These are phyloP conservation scores for Drosophila chauvacae DNA, from an alignment of 1,140 invertebrate species.

Conservation along the genomic window DNA sequence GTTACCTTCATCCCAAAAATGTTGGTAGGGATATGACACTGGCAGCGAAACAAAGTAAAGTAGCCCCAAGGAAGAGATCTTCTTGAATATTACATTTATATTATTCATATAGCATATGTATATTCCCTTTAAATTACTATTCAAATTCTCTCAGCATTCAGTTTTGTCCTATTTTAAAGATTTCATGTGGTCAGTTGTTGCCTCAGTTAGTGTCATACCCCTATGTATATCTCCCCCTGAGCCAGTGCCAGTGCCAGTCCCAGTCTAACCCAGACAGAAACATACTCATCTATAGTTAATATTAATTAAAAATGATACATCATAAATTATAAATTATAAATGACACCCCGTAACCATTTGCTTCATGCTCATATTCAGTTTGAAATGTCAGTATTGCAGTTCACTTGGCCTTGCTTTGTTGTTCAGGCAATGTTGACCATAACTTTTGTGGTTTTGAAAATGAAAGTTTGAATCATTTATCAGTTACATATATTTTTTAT, in stretches of 20 bases:
- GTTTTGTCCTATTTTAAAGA: neutral
- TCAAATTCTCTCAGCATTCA: neutral
- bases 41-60: too few species aligned
- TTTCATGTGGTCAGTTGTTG: slow-evolving; percentile 1
- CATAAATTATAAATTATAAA: neutral
- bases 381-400: slow-evolving; percentile 1
- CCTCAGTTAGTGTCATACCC: slow-evolving; percentile 17
- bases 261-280: neutral
- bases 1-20: slow-evolving; percentile 1
- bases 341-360: neutral
- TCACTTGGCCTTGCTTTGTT: slow-evolving; percentile 24
- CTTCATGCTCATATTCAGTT: neutral
- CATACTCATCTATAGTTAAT: slow-evolving; percentile 11
- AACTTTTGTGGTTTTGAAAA: neutral
- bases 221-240: slow-evolving; percentile 5
- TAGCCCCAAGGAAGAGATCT: neutral
- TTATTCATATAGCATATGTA: too few species aligned
- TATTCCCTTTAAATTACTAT: neutral
- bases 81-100: too few species aligned
- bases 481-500: too few species aligned
- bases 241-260: neutral
- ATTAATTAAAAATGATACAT: neutral
- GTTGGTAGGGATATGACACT: slow-evolving; percentile 21
- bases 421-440: slow-evolving; percentile 17
- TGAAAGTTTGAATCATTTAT: neutral